phyloP scores from a whole-genome alignment of 2,113 vertebrate genomes.

The Pterophyllum scalare region DNA sequence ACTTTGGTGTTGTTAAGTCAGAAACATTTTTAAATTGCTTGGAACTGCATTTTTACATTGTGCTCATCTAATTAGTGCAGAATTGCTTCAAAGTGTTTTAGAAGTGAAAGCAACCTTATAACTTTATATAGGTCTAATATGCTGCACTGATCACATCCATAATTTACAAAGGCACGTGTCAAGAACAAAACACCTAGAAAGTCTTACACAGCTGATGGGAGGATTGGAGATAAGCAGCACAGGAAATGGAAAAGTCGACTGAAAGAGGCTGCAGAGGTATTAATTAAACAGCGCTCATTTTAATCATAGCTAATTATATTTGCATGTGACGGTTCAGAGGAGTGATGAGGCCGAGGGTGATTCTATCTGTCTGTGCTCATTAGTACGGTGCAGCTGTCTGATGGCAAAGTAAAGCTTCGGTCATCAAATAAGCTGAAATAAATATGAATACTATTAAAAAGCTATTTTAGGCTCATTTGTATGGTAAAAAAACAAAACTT shows the following conservation, averaged over 20 bases:
- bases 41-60: not conserved
- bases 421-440: slow-evolving; percentile 48
- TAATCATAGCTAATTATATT: slow-evolving; percentile 82
- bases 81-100: not conserved
- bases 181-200: slow-evolving; percentile 38
- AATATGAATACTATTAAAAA: slow-evolving; percentile 25
- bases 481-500: not conserved
- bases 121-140: not conserved
- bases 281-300: slow-evolving; percentile 77
- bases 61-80: not conserved
- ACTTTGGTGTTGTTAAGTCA: not conserved
- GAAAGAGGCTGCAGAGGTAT: slow-evolving; percentile 61
- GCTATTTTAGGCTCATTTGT: not conserved
- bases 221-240: slow-evolving; percentile 45
- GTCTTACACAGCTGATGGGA: slow-evolving; percentile 48
- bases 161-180: slow-evolving; percentile 17
- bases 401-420: slow-evolving; percentile 34
- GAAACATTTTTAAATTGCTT: not conserved
- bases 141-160: not conserved
- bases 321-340: slow-evolving; percentile 59
- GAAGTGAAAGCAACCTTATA: slow-evolving; percentile 8
- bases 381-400: slow-evolving; percentile 48
- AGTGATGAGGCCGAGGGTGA: slow-evolving; percentile 52
- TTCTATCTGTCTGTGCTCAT: slow-evolving; percentile 66
- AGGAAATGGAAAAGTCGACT: slow-evolving; percentile 70